Evolutionary conservation across 2,113 vertebrate species (phyloP), one percentile per base, ranked within the genome.

Genomic region (Archocentrus centrarchus): DNA sequence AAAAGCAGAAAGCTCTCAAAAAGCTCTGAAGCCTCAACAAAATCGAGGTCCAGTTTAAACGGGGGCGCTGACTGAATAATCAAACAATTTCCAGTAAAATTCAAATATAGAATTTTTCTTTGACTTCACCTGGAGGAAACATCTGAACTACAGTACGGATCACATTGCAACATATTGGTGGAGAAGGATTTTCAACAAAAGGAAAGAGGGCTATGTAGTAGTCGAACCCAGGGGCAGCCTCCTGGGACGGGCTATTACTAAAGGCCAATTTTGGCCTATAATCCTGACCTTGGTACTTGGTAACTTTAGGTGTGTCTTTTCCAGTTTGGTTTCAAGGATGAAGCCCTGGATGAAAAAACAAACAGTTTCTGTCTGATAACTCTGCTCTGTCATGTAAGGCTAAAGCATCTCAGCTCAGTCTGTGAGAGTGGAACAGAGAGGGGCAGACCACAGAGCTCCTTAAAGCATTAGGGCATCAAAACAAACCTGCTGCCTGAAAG

Each of bases 361-460:
- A 80, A 70, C 32, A 22, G 22, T 55, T 32, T 63, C 55, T 47
- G 80, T 83, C 35, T 79, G 81, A 79, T 75, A 47, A 53, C 59
- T 18, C 24, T 1, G 77, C 70, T 79, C 76, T 37, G 75, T 80
- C 86, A 75, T 66, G 59, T 70, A 70, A 89, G 85, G 82, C 75
- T 64, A 70, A 88, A 89, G 76, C 78, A 66, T 57, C 59, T 88
- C 58, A 35, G 61, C 79, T 57, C 11, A 6, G 50, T 9, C 57
- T 20, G 75, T 3, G 79, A 17, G 61, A 83, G 77, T 8, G 24
- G 64, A 81, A 81, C 1, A 55, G 50, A 87, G 77, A 75, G 57
- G 50, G 80, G 17, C 63, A 76, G 61, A 83, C 77, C 83, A 81
- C 79, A 79, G 58, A 37, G 58, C 87, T 83, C 90, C 86, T 89